Evolutionary conservation across 23 tunicate genomes (phyloP), one percentile per base, ranked within the genome.

Genomic region (Diplosoma virens): DNA sequence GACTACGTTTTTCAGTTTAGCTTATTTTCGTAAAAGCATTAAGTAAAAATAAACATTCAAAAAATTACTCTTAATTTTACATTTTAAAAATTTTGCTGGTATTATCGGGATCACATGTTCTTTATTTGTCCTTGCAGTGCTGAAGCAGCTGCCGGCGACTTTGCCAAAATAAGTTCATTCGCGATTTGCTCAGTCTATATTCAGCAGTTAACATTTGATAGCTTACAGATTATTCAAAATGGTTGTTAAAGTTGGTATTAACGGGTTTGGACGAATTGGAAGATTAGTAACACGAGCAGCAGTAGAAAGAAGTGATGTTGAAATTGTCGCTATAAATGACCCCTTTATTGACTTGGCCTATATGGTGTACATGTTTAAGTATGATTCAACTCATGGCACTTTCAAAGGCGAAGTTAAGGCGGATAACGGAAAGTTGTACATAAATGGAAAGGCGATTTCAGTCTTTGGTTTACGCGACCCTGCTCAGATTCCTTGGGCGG

Each of bases 361-460:
- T 84, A 94, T 94, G 99, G 99, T 94, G 11, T 94, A 94, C 73
- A 94, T 94, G 99, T 94, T 94, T 91, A 88, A 88, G 46, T 88
- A 94, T 60, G 99, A 94, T 59, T 94, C 99, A n/a, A 94, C 99
- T 9, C 99, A 94, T 58, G 99, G 99, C 16, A 37, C 25, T 0
- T 94, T 94, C 75, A 69, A 94, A n/a, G 95, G 95, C 0, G 79
- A 73, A 22, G 95, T 94, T 35, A 17, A 65, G 1, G 71, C 32
- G 0, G 67, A 67, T 30, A 77, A 79, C 59, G 99, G 95, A 25
- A 94, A 87, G 83, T 75, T 94, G 53, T 61, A 73, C 71, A 94
- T 94, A 64, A 80, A 88, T 56, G 95, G 95, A 16, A 80, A 83
- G 23, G 76, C 90, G 11, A 84, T 94, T 33, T 45, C 70, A n/a